A percentile compares a stretch with the other conserved stretches of the same genome.
These are phyloP conservation scores for Trachops cirrhosus DNA, from an alignment of 2,797 vertebrate genomes.

Conservation along the genomic window DNA sequence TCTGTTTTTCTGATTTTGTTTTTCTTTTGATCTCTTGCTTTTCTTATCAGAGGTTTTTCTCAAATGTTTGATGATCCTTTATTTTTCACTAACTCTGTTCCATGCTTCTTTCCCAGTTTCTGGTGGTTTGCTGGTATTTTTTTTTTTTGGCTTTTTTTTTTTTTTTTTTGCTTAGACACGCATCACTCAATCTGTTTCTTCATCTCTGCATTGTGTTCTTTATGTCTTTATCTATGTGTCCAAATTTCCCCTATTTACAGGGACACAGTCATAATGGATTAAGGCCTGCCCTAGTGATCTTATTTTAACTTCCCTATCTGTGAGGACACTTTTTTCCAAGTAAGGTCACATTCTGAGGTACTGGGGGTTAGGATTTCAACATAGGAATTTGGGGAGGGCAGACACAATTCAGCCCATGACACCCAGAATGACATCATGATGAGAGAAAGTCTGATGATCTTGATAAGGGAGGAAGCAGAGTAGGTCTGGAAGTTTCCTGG, in stretches of 20 bases:
- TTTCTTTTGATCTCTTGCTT: neutral
- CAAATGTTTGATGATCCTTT: neutral
- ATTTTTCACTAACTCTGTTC: neutral
- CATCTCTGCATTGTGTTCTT: neutral
- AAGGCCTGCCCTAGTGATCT: neutral
- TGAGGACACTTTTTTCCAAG: neutral
- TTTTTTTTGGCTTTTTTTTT: neutral
- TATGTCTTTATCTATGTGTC: neutral
- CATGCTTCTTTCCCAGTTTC: neutral
- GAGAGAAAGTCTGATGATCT: neutral
- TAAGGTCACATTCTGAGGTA: neutral
- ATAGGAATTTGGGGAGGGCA: neutral
- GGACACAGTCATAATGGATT: neutral
- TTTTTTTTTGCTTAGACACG: neutral
- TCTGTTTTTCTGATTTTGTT: neutral
- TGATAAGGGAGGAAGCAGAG: neutral
- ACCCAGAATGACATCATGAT: neutral
- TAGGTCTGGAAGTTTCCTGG: neutral
- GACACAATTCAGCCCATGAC: neutral
- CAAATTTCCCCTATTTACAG: neutral
- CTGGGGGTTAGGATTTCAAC: neutral
- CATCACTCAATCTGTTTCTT: neutral
- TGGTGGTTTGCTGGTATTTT: neutral
- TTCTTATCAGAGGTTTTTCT: neutral
- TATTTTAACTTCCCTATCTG: neutral